Evolutionary conservation across 1,140 invertebrate genomes (phyloP).

Genomic region (Drosophila suzukii): DNA sequence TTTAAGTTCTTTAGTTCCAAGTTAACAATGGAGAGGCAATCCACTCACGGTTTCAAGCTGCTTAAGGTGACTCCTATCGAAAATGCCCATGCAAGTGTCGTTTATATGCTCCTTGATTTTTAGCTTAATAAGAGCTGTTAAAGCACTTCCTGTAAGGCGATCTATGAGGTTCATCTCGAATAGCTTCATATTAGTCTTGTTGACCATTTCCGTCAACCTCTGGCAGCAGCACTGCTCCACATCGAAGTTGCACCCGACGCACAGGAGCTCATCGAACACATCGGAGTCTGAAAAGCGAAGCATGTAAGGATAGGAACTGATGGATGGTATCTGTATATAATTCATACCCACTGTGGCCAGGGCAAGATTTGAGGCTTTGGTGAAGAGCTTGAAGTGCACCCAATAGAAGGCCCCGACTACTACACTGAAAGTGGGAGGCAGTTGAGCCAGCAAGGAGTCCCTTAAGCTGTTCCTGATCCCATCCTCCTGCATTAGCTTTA

Average conservation of each 20-base stretch:
- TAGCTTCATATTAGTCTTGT: slow-evolving; percentile 91
- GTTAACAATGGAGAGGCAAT: too few relatives aligned
- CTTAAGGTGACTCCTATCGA: slow-evolving; percentile 91
- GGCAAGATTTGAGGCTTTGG: slow-evolving; percentile 84
- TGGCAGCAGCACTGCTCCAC: slow-evolving; percentile 90
- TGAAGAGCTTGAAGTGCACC: slow-evolving; percentile 90
- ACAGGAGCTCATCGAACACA: slow-evolving; percentile 86
- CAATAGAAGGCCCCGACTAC: slow-evolving; percentile 91
- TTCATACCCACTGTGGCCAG: slow-evolving; percentile 50
- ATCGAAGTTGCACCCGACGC: slow-evolving; percentile 90
- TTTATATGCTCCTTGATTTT: slow-evolving; percentile 92
- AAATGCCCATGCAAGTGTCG: slow-evolving; percentile 92
- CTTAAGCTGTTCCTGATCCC: slow-evolving; percentile 82
- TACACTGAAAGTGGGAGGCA: slow-evolving; percentile 88
- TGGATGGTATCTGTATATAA: background rate
- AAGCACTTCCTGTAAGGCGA: slow-evolving; percentile 90
- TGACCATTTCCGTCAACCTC: slow-evolving; percentile 90
- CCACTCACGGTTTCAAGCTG: slow-evolving; percentile 88
- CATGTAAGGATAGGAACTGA: background rate
- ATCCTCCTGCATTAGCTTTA: slow-evolving; percentile 27
- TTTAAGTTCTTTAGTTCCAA: background rate
- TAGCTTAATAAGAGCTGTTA: slow-evolving; percentile 92
- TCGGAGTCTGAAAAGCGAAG: slow-evolving; percentile 84
- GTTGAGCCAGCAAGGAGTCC: slow-evolving; percentile 89
- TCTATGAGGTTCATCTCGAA: slow-evolving; percentile 92